Percentiles rank a stretch among this genome's conserved stretches.
These are phyloP conservation scores for Macrochelys suwanniensis DNA, from an alignment of 2,797 vertebrate species.

Conservation along the genomic window DNA sequence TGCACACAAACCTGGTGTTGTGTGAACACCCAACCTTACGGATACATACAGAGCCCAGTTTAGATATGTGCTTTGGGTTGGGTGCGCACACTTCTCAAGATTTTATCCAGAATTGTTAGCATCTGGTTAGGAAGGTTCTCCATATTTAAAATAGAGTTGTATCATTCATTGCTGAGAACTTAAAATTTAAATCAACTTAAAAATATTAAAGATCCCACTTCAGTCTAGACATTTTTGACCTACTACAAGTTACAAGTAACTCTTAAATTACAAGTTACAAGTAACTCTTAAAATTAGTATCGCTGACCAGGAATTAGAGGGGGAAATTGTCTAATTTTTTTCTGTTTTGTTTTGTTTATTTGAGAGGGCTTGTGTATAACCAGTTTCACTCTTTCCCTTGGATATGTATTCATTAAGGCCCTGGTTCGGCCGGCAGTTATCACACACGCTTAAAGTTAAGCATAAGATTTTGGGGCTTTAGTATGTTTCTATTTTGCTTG, in stretches of 20 bases:
- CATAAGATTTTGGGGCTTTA: neutral
- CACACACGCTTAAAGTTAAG: neutral
- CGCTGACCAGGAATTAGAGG: neutral
- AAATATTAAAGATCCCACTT: neutral
- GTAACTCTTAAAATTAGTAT: neutral
- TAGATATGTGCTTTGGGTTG: neutral
- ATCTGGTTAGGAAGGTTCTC: neutral
- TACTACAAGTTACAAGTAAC: neutral
- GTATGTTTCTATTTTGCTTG: neutral
- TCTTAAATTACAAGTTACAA: neutral
- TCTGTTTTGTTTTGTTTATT: neutral
- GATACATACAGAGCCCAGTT: neutral
- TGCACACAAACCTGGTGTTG: neutral
- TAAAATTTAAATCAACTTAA: neutral
- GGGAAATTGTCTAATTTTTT: neutral
- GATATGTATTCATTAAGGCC: neutral
- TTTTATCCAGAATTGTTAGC: neutral
- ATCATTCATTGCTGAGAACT: neutral
- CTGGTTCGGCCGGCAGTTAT: neutral
- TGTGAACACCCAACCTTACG: neutral
- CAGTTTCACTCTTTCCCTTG: neutral
- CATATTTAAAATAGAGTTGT: neutral
- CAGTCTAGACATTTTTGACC: neutral
- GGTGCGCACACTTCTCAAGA: fast-evolving
- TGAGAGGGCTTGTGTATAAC: neutral